Base-by-base conservation (phyloP, 1,140 invertebrate genomes). In the Varroa destructor region DNA sequence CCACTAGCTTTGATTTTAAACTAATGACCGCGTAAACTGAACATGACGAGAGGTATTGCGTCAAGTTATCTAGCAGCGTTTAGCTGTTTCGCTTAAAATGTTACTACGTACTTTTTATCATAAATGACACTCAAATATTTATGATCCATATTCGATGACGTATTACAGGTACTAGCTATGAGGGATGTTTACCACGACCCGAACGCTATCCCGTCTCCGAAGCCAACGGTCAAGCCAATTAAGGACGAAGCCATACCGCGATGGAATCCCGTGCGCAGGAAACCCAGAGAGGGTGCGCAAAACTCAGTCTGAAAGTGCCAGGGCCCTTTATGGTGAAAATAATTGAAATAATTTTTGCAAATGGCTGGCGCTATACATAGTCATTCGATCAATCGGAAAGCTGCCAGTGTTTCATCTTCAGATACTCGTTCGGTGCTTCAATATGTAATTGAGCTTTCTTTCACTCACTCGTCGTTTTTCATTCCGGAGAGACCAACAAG, bases 311-410 rank as follows among this genome's bases (percentile, higher is more conserved):
- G 25, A 25, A 25, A 25, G 25, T 25, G 25, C 25, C 25, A 25
- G 25, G 25, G 25, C 25, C 25, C 25, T 25, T 25, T 25, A 25
- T 25, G 25, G 25, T 25, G 25, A 25, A 25, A 25, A 25, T 25
- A 25, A 25, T 25, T 25, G 25, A 25, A 25, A 25, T 25, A 25
- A 25, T 25, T 25, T 25, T 25, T 25, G 25, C 25, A 25, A 25
- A 25, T 25, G 25, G 25, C 25, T 25, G 25, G 25, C 25, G 25
- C 25, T 25, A 25, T 25, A 25, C 25, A 25, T n/a, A 56, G n/a
- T 56, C 55, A 56, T 12, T 56, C 55, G n/a, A 56, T 56, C 55
- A 56, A 56, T 56, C 55, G n/a, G n/a, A 56, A n/a, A 10, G 55
- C 55, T 12, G 10, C 10, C 55, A 56, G 55, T n/a, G 10, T n/a